These are phyloP conservation scores for Caenorhabditis remanei DNA, from an alignment of 1,140 invertebrate genomes.

Conservation along the genomic window DNA sequence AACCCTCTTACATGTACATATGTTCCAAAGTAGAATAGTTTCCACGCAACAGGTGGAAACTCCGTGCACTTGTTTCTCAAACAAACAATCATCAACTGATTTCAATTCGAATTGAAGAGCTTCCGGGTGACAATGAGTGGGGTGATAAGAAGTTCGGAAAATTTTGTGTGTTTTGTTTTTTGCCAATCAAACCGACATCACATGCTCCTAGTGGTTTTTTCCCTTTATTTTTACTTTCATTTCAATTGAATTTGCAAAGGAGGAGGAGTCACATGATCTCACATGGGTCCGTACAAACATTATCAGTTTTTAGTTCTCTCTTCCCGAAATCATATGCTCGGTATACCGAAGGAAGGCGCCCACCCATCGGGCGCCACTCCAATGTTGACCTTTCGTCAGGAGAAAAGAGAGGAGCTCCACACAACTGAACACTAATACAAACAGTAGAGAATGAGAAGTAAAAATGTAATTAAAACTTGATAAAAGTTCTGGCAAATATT, in stretches of 20 bases:
- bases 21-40: neutral
- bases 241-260: neutral
- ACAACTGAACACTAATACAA: constrained; percentile 45
- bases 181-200: constrained; percentile 24
- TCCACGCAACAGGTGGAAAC: neutral
- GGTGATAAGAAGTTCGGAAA: constrained; percentile 35
- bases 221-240: constrained; percentile 16
- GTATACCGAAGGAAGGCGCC: neutral
- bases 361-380: constrained; percentile 31
- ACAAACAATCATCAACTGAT: constrained; percentile 6
- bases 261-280: neutral
- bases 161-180: neutral
- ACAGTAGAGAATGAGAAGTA: neutral
- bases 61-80: neutral
- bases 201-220: neutral
- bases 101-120: neutral
- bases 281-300: constrained; percentile 45
- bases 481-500: constrained; percentile 19
- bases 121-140: neutral
- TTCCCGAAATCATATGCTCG: constrained; percentile 31
- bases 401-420: neutral
- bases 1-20: too few species aligned
- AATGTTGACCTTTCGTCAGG: constrained; percentile 51
- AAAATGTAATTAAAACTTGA: constrained; percentile 29
- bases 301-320: neutral